Conservation (phyloP, 30 jellyfish, hydroid and myxozoan genomes). For the Aurelia coerulea region DNA sequence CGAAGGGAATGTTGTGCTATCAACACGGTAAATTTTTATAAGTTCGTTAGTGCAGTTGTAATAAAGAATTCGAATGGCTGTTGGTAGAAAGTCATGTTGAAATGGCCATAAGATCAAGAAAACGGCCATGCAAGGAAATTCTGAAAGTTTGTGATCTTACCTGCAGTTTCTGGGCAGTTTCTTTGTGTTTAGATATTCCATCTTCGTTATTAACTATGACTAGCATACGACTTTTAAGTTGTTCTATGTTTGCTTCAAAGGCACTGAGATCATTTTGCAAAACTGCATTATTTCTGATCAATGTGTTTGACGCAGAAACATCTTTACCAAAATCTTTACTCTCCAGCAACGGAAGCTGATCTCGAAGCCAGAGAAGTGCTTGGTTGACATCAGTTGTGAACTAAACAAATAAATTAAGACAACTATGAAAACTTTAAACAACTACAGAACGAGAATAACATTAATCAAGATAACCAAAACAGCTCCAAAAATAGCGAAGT, state of each 20-base stretch:
- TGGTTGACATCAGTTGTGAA: slow-evolving; percentile 47
- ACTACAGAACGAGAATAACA: too few species aligned
- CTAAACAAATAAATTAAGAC: background rate
- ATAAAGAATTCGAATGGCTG: too few species aligned
- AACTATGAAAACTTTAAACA: background rate
- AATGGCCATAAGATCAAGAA: too few species aligned
- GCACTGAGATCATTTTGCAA: slow-evolving; percentile 39
- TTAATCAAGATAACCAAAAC: too few species aligned
- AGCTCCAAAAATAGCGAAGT: too few species aligned
- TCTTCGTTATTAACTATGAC: background rate
- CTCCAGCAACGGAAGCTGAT: slow-evolving; percentile 41
- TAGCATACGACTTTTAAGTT: slow-evolving; percentile 31
- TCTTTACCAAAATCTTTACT: slow-evolving; percentile 62
- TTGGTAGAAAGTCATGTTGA: too few species aligned
- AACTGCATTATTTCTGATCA: slow-evolving; percentile 34
- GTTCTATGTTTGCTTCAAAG: slow-evolving; percentile 18
- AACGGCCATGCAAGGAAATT: too few species aligned
- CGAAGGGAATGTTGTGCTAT: too few species aligned
- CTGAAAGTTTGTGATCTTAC: background rate
- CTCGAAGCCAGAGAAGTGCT: slow-evolving; percentile 58
- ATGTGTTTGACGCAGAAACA: slow-evolving; percentile 28
- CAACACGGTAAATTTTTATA: background rate
- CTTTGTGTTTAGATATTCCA: background rate
- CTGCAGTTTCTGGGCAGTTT: slow-evolving; percentile 17
- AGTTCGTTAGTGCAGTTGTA: too few species aligned